Evolutionary conservation across 2,888 invertebrate species (phyloP), one percentile per base, ranked within the genome.

Genomic region (Lysandra coridon): DNA sequence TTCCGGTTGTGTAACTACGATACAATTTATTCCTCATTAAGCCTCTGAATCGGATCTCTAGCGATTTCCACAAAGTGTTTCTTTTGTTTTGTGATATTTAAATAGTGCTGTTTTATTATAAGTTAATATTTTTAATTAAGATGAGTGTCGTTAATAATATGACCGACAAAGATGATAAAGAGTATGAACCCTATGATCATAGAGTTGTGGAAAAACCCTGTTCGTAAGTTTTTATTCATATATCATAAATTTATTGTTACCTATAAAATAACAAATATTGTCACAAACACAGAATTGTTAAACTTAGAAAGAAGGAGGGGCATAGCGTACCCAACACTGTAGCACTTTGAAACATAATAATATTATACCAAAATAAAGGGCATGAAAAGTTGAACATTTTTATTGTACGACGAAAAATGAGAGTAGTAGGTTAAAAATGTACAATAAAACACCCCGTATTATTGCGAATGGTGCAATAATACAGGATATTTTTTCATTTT

Each of bases 121-220:
- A 14, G 30, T 75, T 23, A 14, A 10, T 49, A 12, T 49, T 4
- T 57, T 30, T 53, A 17, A 33, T 17, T 17, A 57, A 44, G 33
- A 76, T 76, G 76, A 76, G 76, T 76, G 76, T 33, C 57, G 1
- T 53, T 33, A 57, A 76, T 40, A 79, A 12, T 7, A 80, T 40
- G 77, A 81, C 79, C 30, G 79, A 80, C n/a, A 80, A 83, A 44
- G 84, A 82, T 57, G 85, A 83, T 78, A 84, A 85, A 78, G 87
- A 89, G 64, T 95, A 95, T 79, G 86, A 95, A 83, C 95, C 95
- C 0, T 93, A 90, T 79, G 92, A 92, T 80, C 92, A 95, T 82
- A 89, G 95, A 64, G 81, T 89, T 82, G 92, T 95, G 17, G 88
- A 91, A 83, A 92, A 94, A 84, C 94, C 95, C 30, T 91, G 88